Evolutionary conservation across 2,113 vertebrate genomes (phyloP).

Genomic region (Ophthalmolycus amberensis): DNA sequence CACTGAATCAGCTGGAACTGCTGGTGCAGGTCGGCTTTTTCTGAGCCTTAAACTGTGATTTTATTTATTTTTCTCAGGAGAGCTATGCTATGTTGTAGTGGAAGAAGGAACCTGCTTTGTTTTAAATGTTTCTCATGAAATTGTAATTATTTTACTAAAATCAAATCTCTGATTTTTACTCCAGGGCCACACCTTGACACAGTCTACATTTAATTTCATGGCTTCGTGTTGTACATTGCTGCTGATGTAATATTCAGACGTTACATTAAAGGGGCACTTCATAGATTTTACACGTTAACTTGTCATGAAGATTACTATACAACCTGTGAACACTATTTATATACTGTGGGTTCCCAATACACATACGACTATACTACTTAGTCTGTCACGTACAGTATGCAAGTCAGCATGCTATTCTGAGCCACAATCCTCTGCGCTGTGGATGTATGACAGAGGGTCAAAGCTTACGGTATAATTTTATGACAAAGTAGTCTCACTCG

Average conservation of each 20-base stretch:
- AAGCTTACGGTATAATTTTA: background rate
- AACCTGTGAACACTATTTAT: background rate
- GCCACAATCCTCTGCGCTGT: background rate
- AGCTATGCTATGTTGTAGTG: background rate
- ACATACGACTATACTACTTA: background rate
- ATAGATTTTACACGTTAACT: background rate
- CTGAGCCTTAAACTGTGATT: too few relatives aligned
- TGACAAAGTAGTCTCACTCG: background rate
- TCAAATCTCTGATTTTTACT: background rate
- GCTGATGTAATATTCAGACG: background rate
- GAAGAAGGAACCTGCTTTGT: too few relatives aligned
- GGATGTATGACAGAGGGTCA: background rate
- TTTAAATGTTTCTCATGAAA: too few relatives aligned
- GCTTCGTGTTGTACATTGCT: background rate
- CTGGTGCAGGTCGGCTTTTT: too few relatives aligned
- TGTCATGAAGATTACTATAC: background rate
- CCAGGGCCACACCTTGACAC: too few relatives aligned
- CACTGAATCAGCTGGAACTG: background rate
- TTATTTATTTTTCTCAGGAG: too few relatives aligned
- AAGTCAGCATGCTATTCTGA: background rate
- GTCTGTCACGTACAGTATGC: background rate
- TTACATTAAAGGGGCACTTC: background rate
- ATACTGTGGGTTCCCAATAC: background rate
- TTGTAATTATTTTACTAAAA: background rate
- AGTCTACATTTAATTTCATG: background rate